Percentiles rank a stretch among this genome's conserved stretches.
These are phyloP conservation scores for Otus sunia DNA, from an alignment of 2,113 vertebrate species.

Conservation along the genomic window DNA sequence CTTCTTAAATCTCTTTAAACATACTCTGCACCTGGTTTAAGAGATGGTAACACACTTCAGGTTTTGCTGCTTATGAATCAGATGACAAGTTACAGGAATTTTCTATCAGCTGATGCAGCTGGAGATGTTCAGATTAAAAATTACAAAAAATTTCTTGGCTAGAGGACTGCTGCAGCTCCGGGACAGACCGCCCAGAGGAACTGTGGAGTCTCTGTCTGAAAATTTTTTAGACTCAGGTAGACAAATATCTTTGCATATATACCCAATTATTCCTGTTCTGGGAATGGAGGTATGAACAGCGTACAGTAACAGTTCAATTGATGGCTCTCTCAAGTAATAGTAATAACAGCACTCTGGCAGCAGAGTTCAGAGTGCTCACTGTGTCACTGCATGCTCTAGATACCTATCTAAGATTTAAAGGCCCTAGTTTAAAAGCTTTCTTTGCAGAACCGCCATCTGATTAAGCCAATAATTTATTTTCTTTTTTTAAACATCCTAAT, in stretches of 20 bases:
- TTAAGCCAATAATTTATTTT: background rate
- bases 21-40: background rate
- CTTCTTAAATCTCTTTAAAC: background rate
- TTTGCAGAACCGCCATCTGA: background rate
- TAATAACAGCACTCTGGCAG: background rate
- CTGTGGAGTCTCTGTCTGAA: background rate
- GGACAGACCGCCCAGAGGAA: background rate
- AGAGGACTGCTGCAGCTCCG: background rate
- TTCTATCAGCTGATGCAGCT: background rate
- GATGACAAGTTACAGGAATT: background rate
- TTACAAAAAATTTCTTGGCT: background rate
- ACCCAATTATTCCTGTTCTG: background rate
- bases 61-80: background rate
- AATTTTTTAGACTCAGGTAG: background rate
- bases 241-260: background rate
- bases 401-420: background rate
- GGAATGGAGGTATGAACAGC: background rate
- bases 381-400: background rate
- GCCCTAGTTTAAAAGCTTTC: background rate
- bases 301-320: background rate
- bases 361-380: background rate
- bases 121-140: background rate
- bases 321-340: background rate
- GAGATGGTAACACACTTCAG: rapidly evolving
- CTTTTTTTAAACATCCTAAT: background rate